Evolutionary conservation across 23 tunicate genomes (phyloP), one percentile per base, ranked within the genome.

Genomic region (Diplosoma virens): DNA sequence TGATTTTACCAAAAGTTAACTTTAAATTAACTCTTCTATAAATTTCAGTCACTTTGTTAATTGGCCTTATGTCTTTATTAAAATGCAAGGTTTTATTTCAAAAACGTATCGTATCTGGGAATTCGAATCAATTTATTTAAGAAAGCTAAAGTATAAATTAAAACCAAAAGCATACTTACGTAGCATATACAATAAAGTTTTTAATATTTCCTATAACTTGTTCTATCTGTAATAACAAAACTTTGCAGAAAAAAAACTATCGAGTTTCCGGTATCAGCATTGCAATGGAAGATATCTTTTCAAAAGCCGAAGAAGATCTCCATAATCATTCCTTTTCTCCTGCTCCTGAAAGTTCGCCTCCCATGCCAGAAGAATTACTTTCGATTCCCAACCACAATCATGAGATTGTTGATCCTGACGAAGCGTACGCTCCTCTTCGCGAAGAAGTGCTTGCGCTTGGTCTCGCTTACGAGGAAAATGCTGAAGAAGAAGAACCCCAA

Each of bases 261-360:
- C 82, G 89, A 3, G 82, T 84, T 21, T 84, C 89, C 1, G 89
- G 89, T 3, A 56, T 84, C 20, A 82, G 87, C 67, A 73, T 82
- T 45, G 74, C 86, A 52, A 76, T 81, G 79, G 87, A 87, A 20
- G 83, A 74, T 53, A 56, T 78, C 1, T 89, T 89, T 30, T 61
- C 84, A 11, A 71, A 56, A 33, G 84, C 96, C 18, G 88, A 82
- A 52, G 85, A 84, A 45, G 84, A 79, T 32, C 59, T 83, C 25
- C 76, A 75, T n/a, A 52, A 54, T 26, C 80, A 84, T 33, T 23
- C 35, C 6, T 72, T 50, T 48, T 1, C 61, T 47, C 9, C 75
- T 36, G 68, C 66, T 1, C 7, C 18, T 4, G 5, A 58, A 3
- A 4, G 50, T 56, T 66, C 84, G 14, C 79, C 67, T 26, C n/a